phyloP scores from a whole-genome alignment of 1,140 invertebrate genomes.

The Yoshiicerus persimilis region DNA sequence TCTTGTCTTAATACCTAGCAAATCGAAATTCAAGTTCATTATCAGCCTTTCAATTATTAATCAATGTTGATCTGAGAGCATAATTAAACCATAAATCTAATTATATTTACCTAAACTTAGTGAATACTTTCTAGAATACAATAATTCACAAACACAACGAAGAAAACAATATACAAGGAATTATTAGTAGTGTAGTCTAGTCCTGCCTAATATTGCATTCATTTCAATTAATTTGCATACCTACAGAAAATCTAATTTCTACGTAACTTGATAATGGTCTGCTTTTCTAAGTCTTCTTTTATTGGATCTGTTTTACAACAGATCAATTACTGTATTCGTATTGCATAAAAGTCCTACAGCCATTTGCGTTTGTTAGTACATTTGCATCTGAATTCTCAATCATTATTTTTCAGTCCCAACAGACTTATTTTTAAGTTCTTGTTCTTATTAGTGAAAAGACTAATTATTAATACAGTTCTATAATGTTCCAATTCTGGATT shows the following conservation, averaged over 20 bases:
- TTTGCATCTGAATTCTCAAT: neutral
- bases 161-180: neutral
- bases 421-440: neutral
- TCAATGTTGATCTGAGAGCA: slow-evolving; percentile 3
- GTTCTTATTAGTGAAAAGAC: neutral
- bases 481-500: neutral
- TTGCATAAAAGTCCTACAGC: neutral
- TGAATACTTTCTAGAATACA: neutral
- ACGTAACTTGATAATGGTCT: too few species aligned
- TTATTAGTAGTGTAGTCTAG: neutral
- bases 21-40: neutral
- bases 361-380: neutral
- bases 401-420: neutral
- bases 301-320: neutral
- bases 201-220: neutral
- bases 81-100: neutral
- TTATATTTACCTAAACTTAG: neutral
- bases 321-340: neutral
- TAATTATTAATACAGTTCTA: neutral
- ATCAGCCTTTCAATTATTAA: slow-evolving; percentile 11
- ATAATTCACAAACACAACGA: neutral
- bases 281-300: neutral
- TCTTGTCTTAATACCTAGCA: neutral
- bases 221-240: neutral
- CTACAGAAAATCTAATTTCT: neutral